phyloP scores from a whole-genome alignment of 1,140 invertebrate species.

The Heliconius melpomene region DNA sequence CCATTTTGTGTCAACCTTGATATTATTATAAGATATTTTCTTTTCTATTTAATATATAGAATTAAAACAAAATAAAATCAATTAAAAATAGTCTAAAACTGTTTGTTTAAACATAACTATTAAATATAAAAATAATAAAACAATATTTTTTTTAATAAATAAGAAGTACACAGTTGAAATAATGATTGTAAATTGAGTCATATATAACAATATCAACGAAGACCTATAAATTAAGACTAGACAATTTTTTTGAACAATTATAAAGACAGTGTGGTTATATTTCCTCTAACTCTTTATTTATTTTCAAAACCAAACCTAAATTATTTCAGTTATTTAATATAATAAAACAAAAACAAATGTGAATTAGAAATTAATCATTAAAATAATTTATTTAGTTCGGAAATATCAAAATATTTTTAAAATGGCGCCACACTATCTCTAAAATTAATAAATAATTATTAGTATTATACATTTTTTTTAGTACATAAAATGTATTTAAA shows the following conservation, averaged over 20 bases:
- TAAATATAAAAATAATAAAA: background rate
- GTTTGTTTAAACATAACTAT: background rate
- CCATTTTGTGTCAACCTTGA: background rate
- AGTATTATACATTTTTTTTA: background rate
- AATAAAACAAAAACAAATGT: too few species aligned
- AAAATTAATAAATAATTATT: background rate
- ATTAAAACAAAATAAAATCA: too few species aligned
- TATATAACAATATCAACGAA: conserved; percentile 1
- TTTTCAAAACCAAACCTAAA: too few species aligned
- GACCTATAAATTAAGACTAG: conserved; percentile 12
- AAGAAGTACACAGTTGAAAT: background rate
- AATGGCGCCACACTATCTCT: background rate
- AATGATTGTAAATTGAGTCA: background rate
- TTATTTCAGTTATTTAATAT: too few species aligned
- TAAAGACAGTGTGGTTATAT: background rate
- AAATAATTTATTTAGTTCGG: too few species aligned
- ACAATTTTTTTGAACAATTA: background rate
- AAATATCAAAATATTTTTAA: background rate
- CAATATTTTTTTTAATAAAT: background rate
- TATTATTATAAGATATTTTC: background rate
- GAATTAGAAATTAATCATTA: background rate
- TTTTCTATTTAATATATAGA: too few species aligned
- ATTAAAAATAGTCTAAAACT: too few species aligned
- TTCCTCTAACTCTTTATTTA: background rate
- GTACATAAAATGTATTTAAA: conserved; percentile 1